These are phyloP conservation scores for Etheostoma spectabile DNA, from an alignment of 2,113 vertebrate genomes.

Conservation along the genomic window DNA sequence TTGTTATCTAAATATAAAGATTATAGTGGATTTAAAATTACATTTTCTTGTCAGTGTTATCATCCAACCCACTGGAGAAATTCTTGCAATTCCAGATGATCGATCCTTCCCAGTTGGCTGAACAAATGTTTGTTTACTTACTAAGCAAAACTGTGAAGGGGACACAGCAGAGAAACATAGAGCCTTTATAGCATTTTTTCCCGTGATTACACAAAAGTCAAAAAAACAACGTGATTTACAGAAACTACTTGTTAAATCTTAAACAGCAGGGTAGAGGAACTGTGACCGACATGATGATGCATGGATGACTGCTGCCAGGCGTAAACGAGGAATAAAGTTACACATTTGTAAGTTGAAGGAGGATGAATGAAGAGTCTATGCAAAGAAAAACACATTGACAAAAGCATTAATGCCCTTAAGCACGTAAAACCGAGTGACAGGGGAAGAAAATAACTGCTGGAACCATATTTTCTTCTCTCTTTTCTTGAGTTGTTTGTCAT, in stretches of 20 bases:
- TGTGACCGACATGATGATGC: background rate
- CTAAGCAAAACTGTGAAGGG: no score
- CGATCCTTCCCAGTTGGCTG: background rate
- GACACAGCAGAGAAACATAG: background rate
- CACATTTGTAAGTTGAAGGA: slow-evolving; percentile 4
- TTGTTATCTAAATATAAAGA: background rate
- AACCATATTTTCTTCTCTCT: slow-evolving; percentile 1
- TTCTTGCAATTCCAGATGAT: background rate
- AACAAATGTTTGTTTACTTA: background rate
- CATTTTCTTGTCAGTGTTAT: background rate
- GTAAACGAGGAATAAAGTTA: background rate
- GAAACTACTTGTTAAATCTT: background rate
- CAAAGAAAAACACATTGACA: slow-evolving; percentile 31
- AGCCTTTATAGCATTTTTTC: no score
- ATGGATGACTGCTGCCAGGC: background rate
- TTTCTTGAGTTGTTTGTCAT: slow-evolving; percentile 12
- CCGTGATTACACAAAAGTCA: background rate
- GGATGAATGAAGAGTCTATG: background rate
- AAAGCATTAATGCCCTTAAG: slow-evolving; percentile 12
- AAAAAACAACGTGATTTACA: background rate
- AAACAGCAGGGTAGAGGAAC: background rate
- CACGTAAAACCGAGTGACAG: background rate
- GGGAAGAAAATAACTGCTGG: background rate
- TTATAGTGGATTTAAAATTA: background rate
- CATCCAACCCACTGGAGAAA: background rate